Conservation (phyloP, 2,797 vertebrate genomes). For the Gymnothorax javanicus region DNA sequence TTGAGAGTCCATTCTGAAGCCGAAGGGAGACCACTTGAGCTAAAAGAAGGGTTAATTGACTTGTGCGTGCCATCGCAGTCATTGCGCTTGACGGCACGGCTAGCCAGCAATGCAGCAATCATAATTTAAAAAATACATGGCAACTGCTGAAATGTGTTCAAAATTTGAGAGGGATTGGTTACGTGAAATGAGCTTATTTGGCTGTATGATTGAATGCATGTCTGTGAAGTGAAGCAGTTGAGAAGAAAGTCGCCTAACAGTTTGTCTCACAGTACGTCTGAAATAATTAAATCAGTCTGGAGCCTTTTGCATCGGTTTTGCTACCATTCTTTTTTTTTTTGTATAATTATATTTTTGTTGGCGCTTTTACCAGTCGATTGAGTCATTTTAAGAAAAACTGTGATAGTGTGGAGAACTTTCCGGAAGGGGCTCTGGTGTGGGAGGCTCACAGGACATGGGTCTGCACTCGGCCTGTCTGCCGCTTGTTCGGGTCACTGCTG, state of each 20-base stretch:
- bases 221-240: background rate
- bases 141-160: background rate
- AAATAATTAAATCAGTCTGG: background rate
- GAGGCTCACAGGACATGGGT: background rate
- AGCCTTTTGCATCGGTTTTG: background rate
- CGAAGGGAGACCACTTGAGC: background rate
- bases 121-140: background rate
- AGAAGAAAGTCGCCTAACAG: background rate
- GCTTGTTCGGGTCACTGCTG: background rate
- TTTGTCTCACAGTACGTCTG: background rate
- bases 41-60: background rate
- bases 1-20: background rate
- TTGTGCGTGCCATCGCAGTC: background rate
- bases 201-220: background rate
- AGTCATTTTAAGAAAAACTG: background rate
- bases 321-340: background rate
- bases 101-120: background rate
- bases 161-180: background rate
- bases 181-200: background rate
- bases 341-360: background rate
- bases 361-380: background rate
- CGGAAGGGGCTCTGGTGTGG: background rate
- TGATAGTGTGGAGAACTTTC: background rate
- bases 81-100: background rate
- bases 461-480: background rate